These are phyloP conservation scores for Sorex maritimensis DNA, from an alignment of 2,797 vertebrate species.

Conservation along the genomic window DNA sequence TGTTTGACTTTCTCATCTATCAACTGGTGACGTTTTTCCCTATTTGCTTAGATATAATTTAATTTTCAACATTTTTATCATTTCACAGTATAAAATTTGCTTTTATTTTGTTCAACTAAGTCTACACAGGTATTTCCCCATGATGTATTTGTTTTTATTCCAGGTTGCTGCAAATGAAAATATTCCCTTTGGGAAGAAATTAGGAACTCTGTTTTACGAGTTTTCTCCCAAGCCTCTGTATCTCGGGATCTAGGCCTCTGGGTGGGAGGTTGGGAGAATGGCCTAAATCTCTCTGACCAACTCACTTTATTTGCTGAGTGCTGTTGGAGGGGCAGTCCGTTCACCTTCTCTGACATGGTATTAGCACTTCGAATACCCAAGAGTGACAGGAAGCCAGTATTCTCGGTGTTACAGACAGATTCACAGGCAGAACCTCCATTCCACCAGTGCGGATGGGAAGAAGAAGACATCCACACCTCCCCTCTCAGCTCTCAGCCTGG, in stretches of 20 bases:
- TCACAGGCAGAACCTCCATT: background rate
- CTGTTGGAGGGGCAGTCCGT: background rate
- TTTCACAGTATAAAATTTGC: too few relatives aligned
- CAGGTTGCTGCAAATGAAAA: too few relatives aligned
- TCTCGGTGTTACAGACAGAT: background rate
- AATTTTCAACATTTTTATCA: background rate
- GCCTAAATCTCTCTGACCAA: background rate
- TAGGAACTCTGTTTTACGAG: background rate
- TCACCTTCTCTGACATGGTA: background rate
- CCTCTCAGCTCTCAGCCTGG: too few relatives aligned
- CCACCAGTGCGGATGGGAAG: background rate
- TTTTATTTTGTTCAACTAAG: too few relatives aligned
- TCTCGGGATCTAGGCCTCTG: constrained; percentile 4
- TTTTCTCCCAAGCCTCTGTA: background rate
- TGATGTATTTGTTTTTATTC: too few relatives aligned
- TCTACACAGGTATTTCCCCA: too few relatives aligned
- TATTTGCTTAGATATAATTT: background rate
- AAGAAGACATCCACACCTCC: background rate
- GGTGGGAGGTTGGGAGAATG: background rate
- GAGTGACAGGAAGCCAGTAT: background rate
- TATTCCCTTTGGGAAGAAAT: too few relatives aligned
- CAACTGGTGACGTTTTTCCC: background rate
- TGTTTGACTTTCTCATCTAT: background rate
- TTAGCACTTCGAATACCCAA: too few relatives aligned
- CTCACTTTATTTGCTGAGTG: background rate